phyloP scores from a whole-genome alignment of 2,113 vertebrate genomes.

The Zapus hudsonius region DNA sequence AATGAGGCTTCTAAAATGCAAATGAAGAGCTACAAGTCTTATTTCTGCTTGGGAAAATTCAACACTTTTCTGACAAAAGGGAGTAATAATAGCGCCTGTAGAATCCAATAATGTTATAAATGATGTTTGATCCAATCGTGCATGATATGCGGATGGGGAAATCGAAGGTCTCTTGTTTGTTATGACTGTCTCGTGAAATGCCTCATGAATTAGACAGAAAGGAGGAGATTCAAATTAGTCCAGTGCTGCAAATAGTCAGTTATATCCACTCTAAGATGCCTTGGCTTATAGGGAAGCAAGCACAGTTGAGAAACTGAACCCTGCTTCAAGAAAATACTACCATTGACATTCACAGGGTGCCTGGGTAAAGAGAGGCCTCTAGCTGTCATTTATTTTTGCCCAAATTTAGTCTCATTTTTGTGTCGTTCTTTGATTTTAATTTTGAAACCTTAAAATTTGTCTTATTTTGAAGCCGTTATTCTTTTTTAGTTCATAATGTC shows the following conservation, averaged over 20 bases:
- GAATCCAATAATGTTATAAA: constrained; percentile 75
- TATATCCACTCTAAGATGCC: neutral
- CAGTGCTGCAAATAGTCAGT: neutral
- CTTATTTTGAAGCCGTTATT: neutral
- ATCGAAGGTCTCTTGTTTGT: neutral
- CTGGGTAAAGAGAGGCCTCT: neutral
- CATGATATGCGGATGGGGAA: neutral
- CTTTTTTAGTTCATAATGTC: neutral
- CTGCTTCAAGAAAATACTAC: neutral
- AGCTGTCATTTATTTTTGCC: neutral
- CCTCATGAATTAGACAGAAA: constrained; percentile 37
- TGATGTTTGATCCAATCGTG: constrained; percentile 60
- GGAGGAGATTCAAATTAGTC: constrained; percentile 34
- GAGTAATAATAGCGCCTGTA: constrained; percentile 65
- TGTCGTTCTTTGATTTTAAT: neutral
- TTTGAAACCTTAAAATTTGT: neutral
- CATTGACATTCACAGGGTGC: neutral
- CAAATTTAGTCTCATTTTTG: neutral
- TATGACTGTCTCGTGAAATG: constrained; percentile 53
- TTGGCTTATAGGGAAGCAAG: neutral
- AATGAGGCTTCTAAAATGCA: constrained; percentile 76
- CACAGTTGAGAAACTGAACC: neutral
- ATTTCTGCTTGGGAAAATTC: constrained; percentile 70
- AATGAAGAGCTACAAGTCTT: constrained; percentile 74
- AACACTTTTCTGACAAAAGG: constrained; percentile 72